Evolutionary conservation across 2,113 vertebrate species (phyloP), one percentile per base, ranked within the genome.

Genomic region (Cavia aperea): DNA sequence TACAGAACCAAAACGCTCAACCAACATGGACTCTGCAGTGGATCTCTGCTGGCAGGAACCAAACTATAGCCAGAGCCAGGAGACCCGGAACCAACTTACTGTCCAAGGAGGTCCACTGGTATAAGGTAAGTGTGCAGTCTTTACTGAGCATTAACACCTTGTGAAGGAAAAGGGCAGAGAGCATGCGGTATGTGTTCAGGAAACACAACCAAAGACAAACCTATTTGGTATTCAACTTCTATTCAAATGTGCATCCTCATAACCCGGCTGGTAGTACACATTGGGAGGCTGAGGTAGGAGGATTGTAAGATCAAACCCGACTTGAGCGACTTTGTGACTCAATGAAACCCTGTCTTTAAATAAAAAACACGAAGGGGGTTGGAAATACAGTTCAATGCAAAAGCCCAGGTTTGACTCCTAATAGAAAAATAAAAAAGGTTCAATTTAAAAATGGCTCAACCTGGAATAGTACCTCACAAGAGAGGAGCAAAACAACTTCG

Each of bases 191-290:
- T 1, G 2, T 62, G 62, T 58, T 86, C 86, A 81, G 89, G 83
- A 94, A 95, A 90, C 75, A 75, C 1, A 54, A 81, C 9, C 21
- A 33, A 90, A 89, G 86, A 84, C 33, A 66, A 92, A 73, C 58
- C 10, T 39, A 26, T 66, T 23, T 43, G 81, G 36, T 91, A 26
- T 18, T 54, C 7, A 84, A 29, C 12, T 7, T 68, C 18, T 43
- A 66, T 88, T 90, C 77, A 82, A 82, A 85, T 31, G 24, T 2
- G 23, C 7, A 11, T 18, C 29, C 15, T 7, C 46, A 33, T 31
- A 78, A 14, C 46, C 75, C 31, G 46, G 75, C 4, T 51, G 14
- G 46, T 31, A 26, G 43, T 43, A 77, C 72, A 26, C 14, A 49
- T 26, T 49, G 73, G 43, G 24, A 77, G 43, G 73, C 73, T 77